Percentiles rank a stretch among this genome's conserved stretches.
Evolutionary conservation across 2,797 vertebrate genomes (phyloP).

Genomic region (Mormyrus hasselquistii): DNA sequence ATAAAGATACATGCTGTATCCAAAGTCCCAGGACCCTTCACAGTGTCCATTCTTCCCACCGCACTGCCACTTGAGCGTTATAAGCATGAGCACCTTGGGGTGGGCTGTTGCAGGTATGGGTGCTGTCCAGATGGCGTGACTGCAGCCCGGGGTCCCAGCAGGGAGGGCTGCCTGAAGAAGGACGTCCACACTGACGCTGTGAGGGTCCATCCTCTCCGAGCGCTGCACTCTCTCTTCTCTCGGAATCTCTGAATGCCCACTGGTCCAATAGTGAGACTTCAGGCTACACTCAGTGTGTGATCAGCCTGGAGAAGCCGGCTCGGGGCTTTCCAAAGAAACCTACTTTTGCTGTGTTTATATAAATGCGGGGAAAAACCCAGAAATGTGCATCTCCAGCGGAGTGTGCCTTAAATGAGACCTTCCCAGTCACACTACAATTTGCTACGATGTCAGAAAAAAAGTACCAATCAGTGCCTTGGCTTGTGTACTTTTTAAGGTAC

Average conservation of each 20-base stretch:
- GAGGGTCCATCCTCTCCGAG: not conserved
- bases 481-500: not conserved
- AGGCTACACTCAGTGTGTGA: not conserved
- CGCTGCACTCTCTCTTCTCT: not conserved
- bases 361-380: not conserved
- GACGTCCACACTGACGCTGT: not conserved
- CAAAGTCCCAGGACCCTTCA: not conserved
- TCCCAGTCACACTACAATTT: not conserved
- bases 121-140: conserved; percentile 83
- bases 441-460: not conserved
- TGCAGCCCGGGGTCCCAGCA: conserved; percentile 62
- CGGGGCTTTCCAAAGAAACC: not conserved
- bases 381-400: not conserved
- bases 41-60: not conserved
- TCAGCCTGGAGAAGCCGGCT: not conserved
- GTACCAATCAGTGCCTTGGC: not conserved
- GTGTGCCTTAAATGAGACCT: not conserved
- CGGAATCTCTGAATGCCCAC: not conserved
- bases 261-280: not conserved
- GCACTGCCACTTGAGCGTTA: not conserved
- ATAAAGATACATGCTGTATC: not conserved
- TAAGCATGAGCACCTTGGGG: not conserved
- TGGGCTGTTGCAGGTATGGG: conserved; percentile 63
- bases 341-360: not conserved
- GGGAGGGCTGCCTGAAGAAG: conserved; percentile 63